Conservation (phyloP, 2,888 invertebrate species). For the Eilema depressum region DNA sequence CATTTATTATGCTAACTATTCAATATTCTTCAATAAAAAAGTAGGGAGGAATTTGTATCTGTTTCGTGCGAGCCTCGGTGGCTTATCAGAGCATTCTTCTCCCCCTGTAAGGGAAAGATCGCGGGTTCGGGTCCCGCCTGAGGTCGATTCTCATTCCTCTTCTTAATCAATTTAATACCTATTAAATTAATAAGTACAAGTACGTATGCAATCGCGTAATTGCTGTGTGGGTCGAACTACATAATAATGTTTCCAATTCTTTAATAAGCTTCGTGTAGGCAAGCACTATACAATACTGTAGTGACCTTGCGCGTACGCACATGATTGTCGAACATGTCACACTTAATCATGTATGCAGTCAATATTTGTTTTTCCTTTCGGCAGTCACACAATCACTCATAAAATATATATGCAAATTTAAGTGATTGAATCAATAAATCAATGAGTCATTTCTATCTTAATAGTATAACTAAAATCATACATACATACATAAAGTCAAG, state of each 20-base stretch:
- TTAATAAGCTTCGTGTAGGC: background rate
- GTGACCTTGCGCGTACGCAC: constrained; percentile 35
- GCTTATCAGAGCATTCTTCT: too few species aligned
- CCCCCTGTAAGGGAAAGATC: too few species aligned
- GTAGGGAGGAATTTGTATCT: too few species aligned
- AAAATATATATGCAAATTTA: constrained; percentile 10
- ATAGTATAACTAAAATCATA: too few species aligned
- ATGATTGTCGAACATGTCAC: background rate
- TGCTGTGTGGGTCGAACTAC: background rate
- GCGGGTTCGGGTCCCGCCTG: too few species aligned
- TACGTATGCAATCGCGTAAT: background rate
- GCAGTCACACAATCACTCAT: background rate
- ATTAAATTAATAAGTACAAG: background rate
- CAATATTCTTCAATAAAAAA: too few species aligned
- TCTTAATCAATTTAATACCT: too few species aligned
- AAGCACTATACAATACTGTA: background rate
- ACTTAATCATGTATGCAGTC: constrained; percentile 8
- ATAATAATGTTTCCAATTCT: background rate
- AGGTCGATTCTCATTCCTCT: too few species aligned
- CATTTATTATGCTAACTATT: too few species aligned
- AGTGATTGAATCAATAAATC: background rate
- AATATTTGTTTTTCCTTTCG: constrained; percentile 14
- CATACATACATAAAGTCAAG: too few species aligned
- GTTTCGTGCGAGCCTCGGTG: too few species aligned
- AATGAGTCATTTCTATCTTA: background rate